Base-by-base conservation (phyloP, 2,888 invertebrate species). In the Megaustenia siamemsis region DNA sequence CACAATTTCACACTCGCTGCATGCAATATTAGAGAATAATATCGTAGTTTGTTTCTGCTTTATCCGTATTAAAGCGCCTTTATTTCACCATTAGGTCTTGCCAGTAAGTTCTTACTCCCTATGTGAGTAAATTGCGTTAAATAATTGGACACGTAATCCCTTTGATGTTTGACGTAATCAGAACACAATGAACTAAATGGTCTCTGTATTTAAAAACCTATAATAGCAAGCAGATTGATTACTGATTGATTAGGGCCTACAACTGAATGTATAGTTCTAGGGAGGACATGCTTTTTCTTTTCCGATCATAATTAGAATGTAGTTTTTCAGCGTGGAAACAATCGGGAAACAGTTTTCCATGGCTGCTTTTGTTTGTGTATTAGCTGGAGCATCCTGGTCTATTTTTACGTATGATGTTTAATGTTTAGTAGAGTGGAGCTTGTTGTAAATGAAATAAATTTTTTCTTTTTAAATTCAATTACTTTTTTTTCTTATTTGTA, bases 161-260 rank as follows among this genome's bases (percentile, higher is more conserved):
- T 71, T 71, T 71, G 71, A 71, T 45, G 43, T 43, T 45, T 71
- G n/a, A 43, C 18, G 15, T 43, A 43, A 71, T 71, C 43, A 71
- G 28, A 43, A 43, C 43, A n/a, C 10, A 28, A 15, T 43, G 43
- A 15, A 71, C n/a, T 10, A 45, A 71, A 5, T 43, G 43, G 43
- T 71, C 43, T n/a, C 43, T n/a, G 43, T 24, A 45, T 43, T 40
- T n/a, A 45, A 43, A 43, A 71, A 43, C 43, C 24, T 43, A 43
- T 71, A 24, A 43, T 71, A 1, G 43, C 40, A 43, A 1, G 43
- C 71, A n/a, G 71, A 43, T 6, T n/a, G 3, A n/a, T 12, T 10
- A 12, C 43, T 12, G 43, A 43, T 71, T 43, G 43, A 71, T 63
- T 43, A 71, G 43, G 71, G 24, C 24, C 10, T 43, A 24, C 5